These are phyloP conservation scores for Orthosia gothica DNA, from an alignment of 2,888 invertebrate genomes.

Conservation along the genomic window DNA sequence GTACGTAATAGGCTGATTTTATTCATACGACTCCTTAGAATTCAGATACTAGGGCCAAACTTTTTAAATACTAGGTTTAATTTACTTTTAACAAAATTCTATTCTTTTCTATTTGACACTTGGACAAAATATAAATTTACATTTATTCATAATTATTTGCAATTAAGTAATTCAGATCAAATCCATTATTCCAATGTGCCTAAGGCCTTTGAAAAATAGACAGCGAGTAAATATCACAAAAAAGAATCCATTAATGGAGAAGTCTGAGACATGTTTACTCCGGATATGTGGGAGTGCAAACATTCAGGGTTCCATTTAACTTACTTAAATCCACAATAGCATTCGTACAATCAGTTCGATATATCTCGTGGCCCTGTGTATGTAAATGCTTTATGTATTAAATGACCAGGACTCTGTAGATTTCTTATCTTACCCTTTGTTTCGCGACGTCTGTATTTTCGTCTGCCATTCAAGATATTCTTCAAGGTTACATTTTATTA, in stretches of 20 bases:
- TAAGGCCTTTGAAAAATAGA: neutral
- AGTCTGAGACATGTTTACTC: conserved; percentile 67
- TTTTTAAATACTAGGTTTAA: no score
- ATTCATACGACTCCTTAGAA: no score
- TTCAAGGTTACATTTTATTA: conserved; percentile 73
- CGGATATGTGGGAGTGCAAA: conserved; percentile 76
- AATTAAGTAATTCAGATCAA: neutral
- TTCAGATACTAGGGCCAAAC: no score
- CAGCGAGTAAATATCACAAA: neutral
- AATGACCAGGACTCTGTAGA: conserved; percentile 76
- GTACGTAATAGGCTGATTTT: no score
- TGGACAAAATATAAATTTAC: neutral
- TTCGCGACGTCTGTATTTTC: conserved; percentile 70
- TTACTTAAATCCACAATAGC: conserved; percentile 79
- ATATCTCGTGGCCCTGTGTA: conserved; percentile 81
- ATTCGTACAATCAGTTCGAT: conserved; percentile 78
- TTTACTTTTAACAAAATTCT: no score
- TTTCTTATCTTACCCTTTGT: conserved; percentile 81
- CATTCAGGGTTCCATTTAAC: conserved; percentile 85
- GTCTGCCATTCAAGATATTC: conserved; percentile 66
- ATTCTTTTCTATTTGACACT: neutral
- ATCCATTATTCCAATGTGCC: neutral
- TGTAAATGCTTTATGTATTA: conserved; percentile 86
- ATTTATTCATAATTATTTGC: no score
- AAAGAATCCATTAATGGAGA: conserved; percentile 15